Conservation (phyloP, 1,140 invertebrate species). For the Diuraphis noxia region DNA sequence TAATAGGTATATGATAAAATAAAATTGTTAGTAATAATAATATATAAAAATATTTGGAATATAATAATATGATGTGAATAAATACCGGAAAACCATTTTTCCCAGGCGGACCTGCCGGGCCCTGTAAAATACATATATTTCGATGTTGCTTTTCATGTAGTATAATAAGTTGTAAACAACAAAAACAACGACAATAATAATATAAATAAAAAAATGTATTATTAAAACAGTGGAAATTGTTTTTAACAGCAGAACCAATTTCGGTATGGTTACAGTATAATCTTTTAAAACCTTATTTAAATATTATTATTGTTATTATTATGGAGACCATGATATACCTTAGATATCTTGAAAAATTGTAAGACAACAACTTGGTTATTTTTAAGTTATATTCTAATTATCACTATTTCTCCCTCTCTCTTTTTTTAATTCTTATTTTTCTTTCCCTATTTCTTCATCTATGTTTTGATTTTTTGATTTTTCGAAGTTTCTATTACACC, state of each 20-base stretch:
- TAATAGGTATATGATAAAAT: slow-evolving; percentile 60
- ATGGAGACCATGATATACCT: neutral
- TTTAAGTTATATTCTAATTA: neutral
- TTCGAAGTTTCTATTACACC: neutral
- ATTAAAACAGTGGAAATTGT: slow-evolving; percentile 37
- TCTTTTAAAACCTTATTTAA: neutral
- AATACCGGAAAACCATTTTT: slow-evolving; percentile 89
- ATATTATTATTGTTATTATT: neutral
- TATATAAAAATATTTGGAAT: neutral
- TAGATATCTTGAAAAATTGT: neutral
- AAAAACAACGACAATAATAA: neutral
- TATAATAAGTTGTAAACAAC: neutral
- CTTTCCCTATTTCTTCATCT: neutral
- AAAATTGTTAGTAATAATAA: neutral
- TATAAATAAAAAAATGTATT: neutral
- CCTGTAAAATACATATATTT: slow-evolving; percentile 69
- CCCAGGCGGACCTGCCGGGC: slow-evolving; percentile 74
- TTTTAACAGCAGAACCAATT: neutral
- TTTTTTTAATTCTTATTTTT: neutral
- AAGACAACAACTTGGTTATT: too few relatives aligned
- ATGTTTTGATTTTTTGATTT: too few relatives aligned
- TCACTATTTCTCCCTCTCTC: neutral
- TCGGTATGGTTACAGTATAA: neutral
- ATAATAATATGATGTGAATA: slow-evolving; percentile 59
- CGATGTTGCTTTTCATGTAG: neutral